These are phyloP conservation scores for Rotaria magnacalcarata DNA, from an alignment of 2,888 invertebrate species.

Conservation along the genomic window DNA sequence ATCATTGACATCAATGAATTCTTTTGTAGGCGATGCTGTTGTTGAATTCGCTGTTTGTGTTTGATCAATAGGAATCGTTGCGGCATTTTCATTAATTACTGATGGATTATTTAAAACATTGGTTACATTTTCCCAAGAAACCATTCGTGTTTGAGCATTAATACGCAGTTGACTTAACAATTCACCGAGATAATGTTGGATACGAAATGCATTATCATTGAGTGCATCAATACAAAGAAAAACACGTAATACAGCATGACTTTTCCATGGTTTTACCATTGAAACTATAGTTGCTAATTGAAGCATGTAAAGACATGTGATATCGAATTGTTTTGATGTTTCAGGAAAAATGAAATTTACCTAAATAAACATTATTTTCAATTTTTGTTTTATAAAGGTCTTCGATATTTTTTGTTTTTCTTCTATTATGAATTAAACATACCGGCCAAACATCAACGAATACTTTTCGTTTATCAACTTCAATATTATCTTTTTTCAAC, in stretches of 20 bases:
- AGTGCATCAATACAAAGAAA: constrained; percentile 70
- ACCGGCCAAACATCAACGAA: constrained; percentile 97
- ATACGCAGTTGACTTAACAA: constrained; percentile 80
- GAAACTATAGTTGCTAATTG: constrained; percentile 91
- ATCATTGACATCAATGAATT: constrained; percentile 47
- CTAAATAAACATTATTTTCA: neutral
- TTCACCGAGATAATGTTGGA: constrained; percentile 58
- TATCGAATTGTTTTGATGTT: constrained; percentile 76
- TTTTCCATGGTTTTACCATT: constrained; percentile 69
- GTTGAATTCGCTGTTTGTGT: constrained; percentile 35
- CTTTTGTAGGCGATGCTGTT: constrained; percentile 3
- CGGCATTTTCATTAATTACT: constrained; percentile 39
- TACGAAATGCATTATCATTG: constrained; percentile 50
- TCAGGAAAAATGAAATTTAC: constrained; percentile 74
- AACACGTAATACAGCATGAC: constrained; percentile 72
- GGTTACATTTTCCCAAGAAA: constrained; percentile 62
- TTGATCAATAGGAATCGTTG: constrained; percentile 17
- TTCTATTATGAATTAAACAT: neutral
- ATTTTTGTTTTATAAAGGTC: too few relatives aligned
- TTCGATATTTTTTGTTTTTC: too few relatives aligned
- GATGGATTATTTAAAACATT: constrained; percentile 48
- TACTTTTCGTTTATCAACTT: constrained; percentile 65
- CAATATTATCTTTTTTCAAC: constrained; percentile 65
- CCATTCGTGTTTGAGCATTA: constrained; percentile 70
- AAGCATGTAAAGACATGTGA: constrained; percentile 86